Evolutionary conservation across 2,888 invertebrate genomes (phyloP).

Genomic region (Mesorhabditis spiculigera): DNA sequence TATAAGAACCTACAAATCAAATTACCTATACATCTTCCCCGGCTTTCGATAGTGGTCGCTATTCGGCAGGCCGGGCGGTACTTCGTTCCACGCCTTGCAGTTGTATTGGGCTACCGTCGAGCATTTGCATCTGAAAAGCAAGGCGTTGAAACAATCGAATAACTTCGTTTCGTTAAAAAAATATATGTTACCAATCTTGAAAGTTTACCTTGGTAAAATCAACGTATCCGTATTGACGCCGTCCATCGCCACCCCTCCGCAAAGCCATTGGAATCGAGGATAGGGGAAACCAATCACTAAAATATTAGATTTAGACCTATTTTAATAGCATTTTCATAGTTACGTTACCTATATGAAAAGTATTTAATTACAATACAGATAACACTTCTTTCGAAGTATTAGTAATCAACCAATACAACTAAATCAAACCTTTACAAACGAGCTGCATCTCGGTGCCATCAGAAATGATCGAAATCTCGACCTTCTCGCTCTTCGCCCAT

Average conservation of each 20-base stretch:
- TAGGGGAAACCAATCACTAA: conserved; percentile 52
- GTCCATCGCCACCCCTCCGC: conserved; percentile 38
- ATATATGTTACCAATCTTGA: conserved; percentile 39
- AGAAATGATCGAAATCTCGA: conserved; percentile 3
- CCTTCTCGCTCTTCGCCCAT: background rate
- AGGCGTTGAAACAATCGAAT: background rate
- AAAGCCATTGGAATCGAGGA: conserved; percentile 57
- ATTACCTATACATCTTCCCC: conserved; percentile 28
- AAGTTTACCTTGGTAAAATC: conserved; percentile 12
- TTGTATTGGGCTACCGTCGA: conserved; percentile 22
- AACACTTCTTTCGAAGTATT: too few species aligned
- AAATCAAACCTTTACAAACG: conserved; percentile 3
- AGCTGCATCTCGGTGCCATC: conserved; percentile 6
- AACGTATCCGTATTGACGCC: conserved; percentile 5
- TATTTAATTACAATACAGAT: too few species aligned
- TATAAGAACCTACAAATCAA: background rate
- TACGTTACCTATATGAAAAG: background rate
- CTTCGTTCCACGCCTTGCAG: conserved; percentile 25
- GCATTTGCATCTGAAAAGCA: conserved; percentile 29
- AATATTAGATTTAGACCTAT: conserved; percentile 7
- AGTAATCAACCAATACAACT: too few species aligned
- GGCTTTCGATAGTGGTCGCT: conserved; percentile 25
- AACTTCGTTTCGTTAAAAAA: background rate
- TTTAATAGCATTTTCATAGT: background rate
- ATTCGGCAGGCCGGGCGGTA: conserved; percentile 25